A percentile compares a stretch with the other conserved stretches of the same genome.
These are phyloP conservation scores for Phyto melanocephala DNA, from an alignment of 2,888 invertebrate genomes.

Conservation along the genomic window DNA sequence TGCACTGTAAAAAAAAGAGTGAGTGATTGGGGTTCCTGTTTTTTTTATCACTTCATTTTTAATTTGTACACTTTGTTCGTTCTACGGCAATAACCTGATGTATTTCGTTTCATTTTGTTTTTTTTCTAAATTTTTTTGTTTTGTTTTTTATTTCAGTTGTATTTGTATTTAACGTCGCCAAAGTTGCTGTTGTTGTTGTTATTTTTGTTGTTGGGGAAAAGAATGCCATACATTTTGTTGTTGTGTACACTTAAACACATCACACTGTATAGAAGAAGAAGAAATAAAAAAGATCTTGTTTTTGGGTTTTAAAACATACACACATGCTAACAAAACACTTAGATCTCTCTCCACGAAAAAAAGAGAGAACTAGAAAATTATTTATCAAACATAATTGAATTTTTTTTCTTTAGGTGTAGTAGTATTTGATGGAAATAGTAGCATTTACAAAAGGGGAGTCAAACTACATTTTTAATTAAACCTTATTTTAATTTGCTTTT, in stretches of 20 bases:
- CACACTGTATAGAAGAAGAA: not conserved
- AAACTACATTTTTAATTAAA: slow-evolving; percentile 26
- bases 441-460: slow-evolving; percentile 30
- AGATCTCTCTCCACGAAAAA: not conserved
- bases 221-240: slow-evolving; percentile 76
- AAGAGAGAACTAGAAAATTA: slow-evolving; percentile 40
- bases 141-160: slow-evolving; percentile 29
- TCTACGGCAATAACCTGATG: slow-evolving; percentile 62
- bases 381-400: slow-evolving; percentile 56
- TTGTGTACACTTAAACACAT: slow-evolving; percentile 55
- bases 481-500: too few relatives aligned
- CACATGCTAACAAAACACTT: not conserved
- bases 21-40: slow-evolving; percentile 21
- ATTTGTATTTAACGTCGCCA: slow-evolving; percentile 63
- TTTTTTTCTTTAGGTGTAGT: slow-evolving; percentile 10
- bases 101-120: slow-evolving; percentile 51
- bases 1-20: not conserved
- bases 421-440: slow-evolving; percentile 11
- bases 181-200: slow-evolving; percentile 66
- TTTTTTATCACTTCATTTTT: slow-evolving; percentile 33
- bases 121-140: too few relatives aligned
- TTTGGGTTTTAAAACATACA: slow-evolving; percentile 39
- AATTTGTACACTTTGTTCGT: slow-evolving; percentile 27
- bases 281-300: slow-evolving; percentile 55
- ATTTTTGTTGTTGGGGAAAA: slow-evolving; percentile 76